Base-by-base conservation (phyloP, 1,140 invertebrate species). In the Babylonia areolata region DNA sequence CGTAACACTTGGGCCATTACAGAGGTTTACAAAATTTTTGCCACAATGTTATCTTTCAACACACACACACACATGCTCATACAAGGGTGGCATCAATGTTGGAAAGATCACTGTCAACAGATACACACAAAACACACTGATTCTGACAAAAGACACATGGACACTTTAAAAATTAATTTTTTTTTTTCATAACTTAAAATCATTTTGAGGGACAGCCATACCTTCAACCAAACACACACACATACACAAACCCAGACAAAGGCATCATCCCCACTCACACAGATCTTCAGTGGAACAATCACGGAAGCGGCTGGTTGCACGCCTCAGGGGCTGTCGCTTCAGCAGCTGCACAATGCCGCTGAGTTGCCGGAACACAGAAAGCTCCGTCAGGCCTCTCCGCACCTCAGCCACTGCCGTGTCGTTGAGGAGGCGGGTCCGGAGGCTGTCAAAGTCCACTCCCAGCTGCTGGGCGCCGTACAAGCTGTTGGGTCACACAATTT, bases 401-500 rank as follows among this genome's bases (percentile, higher is more conserved):
- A 93, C 92, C 69, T 91, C 91, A 20, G 89, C 84, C 42, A 90
- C 90, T 2, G 42, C 71, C 12, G 94, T 87, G 80, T 85, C 87
- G 35, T 88, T 85, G 33, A 87, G 84, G 17, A 94, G 87, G 91
- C 92, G 91, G 20, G 89, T 88, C 51, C 85, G 86, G 40, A 93
- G 86, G 79, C 86, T 91, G 15, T 86, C 86, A 51, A 93, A 90
- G 89, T 94, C 93, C 42, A 90, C 75, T 73, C 90, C 90, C 23
- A 94, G 90, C 85, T 94, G 93, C 64, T 89, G 90, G 23, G 93
- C 93, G 33, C 93, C 93, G 84, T 88, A 85, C 39, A 92, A 90
- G 87, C 93, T 94, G 84, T 77, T n/a, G n/a, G n/a, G n/a, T n/a
- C n/a, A n/a, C n/a, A n/a, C n/a, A n/a, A n/a, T n/a, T n/a, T n/a